Conservation (phyloP, 64 coral and sea anemone genomes). For the Trachythela sp. region DNA sequence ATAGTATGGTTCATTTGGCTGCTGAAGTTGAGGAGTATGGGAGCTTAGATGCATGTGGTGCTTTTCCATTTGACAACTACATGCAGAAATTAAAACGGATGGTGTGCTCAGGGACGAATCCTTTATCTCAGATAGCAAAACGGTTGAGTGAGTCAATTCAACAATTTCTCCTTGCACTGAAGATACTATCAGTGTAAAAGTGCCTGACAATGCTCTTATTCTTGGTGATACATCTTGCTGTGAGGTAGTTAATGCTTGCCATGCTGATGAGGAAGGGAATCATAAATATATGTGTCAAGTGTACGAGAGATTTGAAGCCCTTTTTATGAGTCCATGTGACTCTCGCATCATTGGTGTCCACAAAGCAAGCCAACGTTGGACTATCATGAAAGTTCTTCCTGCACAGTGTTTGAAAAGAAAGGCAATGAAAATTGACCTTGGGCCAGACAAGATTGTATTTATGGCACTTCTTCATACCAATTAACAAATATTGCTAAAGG, state of each 20-base stretch:
- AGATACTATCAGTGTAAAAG: background rate
- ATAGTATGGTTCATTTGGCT: background rate
- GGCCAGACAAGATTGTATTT: background rate
- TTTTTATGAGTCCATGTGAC: background rate
- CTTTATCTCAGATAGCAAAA: background rate
- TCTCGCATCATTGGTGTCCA: background rate
- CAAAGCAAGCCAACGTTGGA: background rate
- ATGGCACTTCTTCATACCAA: background rate
- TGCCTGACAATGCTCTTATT: background rate
- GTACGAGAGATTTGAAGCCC: background rate
- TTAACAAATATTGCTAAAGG: background rate
- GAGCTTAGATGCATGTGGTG: background rate
- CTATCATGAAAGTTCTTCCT: background rate
- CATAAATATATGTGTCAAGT: background rate
- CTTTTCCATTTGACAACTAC: background rate
- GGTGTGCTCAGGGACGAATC: background rate
- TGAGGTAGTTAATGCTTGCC: background rate
- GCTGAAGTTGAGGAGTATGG: background rate
- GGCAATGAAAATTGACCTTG: background rate
- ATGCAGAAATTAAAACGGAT: background rate
- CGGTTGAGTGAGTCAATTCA: background rate
- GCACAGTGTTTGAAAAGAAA: background rate
- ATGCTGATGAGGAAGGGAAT: background rate
- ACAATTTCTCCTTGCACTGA: background rate
- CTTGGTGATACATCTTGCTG: background rate